phyloP scores from a whole-genome alignment of 2,888 invertebrate genomes.

The Amphipoea lucens region DNA sequence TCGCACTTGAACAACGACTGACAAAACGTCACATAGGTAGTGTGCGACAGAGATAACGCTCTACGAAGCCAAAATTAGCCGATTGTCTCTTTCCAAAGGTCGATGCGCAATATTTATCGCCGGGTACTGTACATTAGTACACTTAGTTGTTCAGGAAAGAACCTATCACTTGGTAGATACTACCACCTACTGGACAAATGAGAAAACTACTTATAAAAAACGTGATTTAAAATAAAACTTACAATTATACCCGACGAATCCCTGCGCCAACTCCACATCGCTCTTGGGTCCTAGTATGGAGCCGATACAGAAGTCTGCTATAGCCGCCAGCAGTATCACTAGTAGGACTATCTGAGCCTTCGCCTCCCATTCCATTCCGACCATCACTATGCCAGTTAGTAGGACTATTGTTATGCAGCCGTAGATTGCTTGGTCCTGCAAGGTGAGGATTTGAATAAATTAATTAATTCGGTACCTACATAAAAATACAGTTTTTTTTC shows the following conservation, averaged over 20 bases:
- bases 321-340: constrained; percentile 95
- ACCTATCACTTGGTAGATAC: no score
- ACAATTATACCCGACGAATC: constrained; percentile 97
- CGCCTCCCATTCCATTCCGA: constrained; percentile 99
- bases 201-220: no score
- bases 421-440: constrained; percentile 94
- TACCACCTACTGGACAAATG: no score
- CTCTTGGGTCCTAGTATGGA: constrained; percentile 95
- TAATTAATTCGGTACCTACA: not conserved
- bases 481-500: not conserved
- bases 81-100: no score
- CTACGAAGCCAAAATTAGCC: no score
- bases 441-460: not conserved
- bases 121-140: no score
- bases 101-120: no score
- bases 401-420: constrained; percentile 95
- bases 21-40: no score
- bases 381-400: constrained; percentile 96
- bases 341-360: constrained; percentile 97
- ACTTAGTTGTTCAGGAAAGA: no score
- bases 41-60: no score
- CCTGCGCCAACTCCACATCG: constrained; percentile 93
- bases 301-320: constrained; percentile 96
- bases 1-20: no score
- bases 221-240: constrained; percentile 47